These are phyloP conservation scores for Diplosoma virens DNA, from an alignment of 23 tunicate species.

Conservation along the genomic window DNA sequence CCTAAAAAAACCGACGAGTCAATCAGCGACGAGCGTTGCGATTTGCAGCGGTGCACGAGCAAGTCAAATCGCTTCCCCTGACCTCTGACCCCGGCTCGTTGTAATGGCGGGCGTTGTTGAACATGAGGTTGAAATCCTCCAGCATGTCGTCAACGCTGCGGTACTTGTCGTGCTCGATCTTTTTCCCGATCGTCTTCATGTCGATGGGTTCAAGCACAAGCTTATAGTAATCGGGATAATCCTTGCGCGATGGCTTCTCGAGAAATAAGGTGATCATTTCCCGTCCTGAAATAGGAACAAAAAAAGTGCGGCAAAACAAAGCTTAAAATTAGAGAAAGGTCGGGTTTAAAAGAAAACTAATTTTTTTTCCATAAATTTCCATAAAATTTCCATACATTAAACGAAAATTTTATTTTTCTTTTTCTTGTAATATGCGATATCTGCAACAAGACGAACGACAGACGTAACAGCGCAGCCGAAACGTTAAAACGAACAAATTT, in stretches of 20 bases:
- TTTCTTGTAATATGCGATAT: too few species aligned
- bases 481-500: too few species aligned
- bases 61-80: neutral
- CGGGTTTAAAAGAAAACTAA: too few species aligned
- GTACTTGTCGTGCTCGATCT: slow-evolving; percentile 73
- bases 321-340: too few species aligned
- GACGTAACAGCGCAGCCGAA: too few species aligned
- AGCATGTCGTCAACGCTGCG: slow-evolving; percentile 51
- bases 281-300: slow-evolving; percentile 73
- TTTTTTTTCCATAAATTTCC: too few species aligned
- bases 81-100: slow-evolving; percentile 98
- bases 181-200: slow-evolving; percentile 85
- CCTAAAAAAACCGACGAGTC: slow-evolving; percentile 53
- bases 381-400: too few species aligned
- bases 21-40: too few species aligned
- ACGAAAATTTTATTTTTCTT: too few species aligned
- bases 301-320: too few species aligned
- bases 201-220: slow-evolving; percentile 94
- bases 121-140: slow-evolving; percentile 87
- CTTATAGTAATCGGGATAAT: slow-evolving; percentile 96
- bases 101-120: slow-evolving; percentile 91
- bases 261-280: slow-evolving; percentile 72
- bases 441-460: too few species aligned
- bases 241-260: slow-evolving; percentile 89
- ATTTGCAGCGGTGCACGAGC: too few species aligned